Percentiles rank a stretch among this genome's conserved stretches.
Conservation (phyloP, 2,888 invertebrate genomes). For the Antheraea yamamai region DNA sequence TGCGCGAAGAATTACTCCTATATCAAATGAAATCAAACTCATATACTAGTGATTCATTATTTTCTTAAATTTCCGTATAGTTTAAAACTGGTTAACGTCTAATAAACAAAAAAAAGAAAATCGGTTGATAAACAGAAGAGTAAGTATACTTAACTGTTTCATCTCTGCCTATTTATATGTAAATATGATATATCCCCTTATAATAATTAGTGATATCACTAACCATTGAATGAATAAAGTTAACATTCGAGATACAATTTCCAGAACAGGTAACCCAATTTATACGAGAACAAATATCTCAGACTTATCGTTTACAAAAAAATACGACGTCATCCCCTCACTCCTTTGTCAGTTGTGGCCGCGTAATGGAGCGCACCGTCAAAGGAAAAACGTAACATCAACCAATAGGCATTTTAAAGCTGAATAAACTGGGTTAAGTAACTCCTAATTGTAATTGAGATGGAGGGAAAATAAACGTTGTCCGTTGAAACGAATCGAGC, state of each 20-base stretch:
- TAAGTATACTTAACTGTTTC: too few species aligned
- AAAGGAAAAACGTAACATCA: background rate
- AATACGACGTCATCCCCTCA: conserved; percentile 1
- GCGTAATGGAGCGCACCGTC: background rate
- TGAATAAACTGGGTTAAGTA: background rate
- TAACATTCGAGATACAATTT: background rate
- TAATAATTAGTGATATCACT: too few species aligned
- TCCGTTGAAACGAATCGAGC: background rate
- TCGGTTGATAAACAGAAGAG: too few species aligned
- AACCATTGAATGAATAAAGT: background rate
- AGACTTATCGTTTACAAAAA: background rate
- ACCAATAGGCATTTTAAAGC: conserved; percentile 13
- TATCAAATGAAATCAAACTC: too few species aligned
- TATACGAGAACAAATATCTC: background rate
- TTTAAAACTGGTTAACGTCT: too few species aligned
- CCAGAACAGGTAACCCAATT: background rate
- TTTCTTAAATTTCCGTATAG: too few species aligned
- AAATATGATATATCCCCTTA: too few species aligned
- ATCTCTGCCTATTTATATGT: too few species aligned
- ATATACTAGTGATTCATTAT: too few species aligned
- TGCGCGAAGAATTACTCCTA: too few species aligned
- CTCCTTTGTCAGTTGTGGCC: conserved; percentile 1
- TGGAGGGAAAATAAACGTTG: conserved; percentile 9
- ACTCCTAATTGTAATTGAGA: conserved; percentile 8
- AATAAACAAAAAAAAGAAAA: too few species aligned